Percentiles rank a stretch among this genome's conserved stretches.
These are phyloP conservation scores for Drosophila rubida DNA, from an alignment of 2,888 invertebrate species.

Conservation along the genomic window DNA sequence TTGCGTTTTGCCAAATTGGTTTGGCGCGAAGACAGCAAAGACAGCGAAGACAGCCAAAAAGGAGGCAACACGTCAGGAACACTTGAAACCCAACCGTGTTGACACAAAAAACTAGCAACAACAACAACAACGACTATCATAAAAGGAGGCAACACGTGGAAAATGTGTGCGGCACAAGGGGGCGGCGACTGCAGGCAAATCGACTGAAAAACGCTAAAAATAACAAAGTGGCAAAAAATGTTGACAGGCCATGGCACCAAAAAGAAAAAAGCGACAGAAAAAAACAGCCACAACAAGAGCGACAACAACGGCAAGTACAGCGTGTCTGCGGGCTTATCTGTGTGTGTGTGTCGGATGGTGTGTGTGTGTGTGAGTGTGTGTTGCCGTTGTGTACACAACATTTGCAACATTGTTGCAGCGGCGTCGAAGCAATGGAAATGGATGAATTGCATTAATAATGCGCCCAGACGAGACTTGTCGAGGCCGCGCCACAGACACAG, in stretches of 20 bases:
- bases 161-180: not conserved
- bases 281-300: slow-evolving; percentile 12
- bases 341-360: too few species aligned
- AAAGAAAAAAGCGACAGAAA: slow-evolving; percentile 3
- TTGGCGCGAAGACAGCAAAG: slow-evolving; percentile 28
- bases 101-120: slow-evolving; percentile 35
- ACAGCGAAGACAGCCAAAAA: slow-evolving; percentile 23
- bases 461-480: slow-evolving; percentile 49
- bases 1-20: slow-evolving; percentile 46
- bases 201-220: slow-evolving; percentile 58
- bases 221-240: slow-evolving; percentile 68
- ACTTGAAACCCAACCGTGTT: slow-evolving; percentile 45
- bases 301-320: slow-evolving; percentile 37
- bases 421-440: slow-evolving; percentile 59
- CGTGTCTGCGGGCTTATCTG: slow-evolving; percentile 38
- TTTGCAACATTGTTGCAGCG: slow-evolving; percentile 60
- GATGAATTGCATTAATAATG: slow-evolving; percentile 71
- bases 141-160: slow-evolving; percentile 54
- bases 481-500: slow-evolving; percentile 49
- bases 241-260: slow-evolving; percentile 58
- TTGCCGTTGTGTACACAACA: slow-evolving; percentile 51
- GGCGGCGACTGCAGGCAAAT: slow-evolving; percentile 11
- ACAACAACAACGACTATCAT: slow-evolving; percentile 8
- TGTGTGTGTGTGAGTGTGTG: slow-evolving; percentile 10
- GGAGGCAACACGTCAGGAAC: slow-evolving; percentile 36